Percentiles rank a stretch among this genome's conserved stretches.
Evolutionary conservation across 37 sponge, comb jelly and placozoan genomes (phyloP).

Genomic region (Sycon ciliatum): DNA sequence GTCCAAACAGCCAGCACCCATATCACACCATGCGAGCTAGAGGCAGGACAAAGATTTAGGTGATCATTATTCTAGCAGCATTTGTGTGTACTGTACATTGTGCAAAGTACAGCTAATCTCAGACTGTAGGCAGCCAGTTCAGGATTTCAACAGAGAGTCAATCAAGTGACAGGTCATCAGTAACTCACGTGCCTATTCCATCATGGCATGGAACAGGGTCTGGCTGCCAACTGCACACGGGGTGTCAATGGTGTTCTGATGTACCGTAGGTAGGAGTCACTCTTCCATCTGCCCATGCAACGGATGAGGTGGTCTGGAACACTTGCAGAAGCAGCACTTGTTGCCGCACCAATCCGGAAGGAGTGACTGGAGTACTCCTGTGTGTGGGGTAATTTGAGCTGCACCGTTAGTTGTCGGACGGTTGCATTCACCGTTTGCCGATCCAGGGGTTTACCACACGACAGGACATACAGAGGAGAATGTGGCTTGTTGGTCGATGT

Average conservation of each 20-base stretch:
- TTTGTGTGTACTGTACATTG: too few relatives aligned
- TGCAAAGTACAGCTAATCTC: too few relatives aligned
- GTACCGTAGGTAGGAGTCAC: constrained; percentile 14
- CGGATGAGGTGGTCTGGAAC: constrained; percentile 23
- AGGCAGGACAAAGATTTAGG: too few relatives aligned
- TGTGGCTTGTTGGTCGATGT: background rate
- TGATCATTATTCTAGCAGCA: too few relatives aligned
- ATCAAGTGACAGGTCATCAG: too few relatives aligned
- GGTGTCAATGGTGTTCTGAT: constrained; percentile 13
- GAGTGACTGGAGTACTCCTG: constrained; percentile 19
- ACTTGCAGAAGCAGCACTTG: constrained; percentile 14
- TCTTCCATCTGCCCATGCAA: constrained; percentile 20
- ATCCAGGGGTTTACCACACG: background rate
- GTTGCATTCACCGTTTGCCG: background rate
- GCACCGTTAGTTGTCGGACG: background rate
- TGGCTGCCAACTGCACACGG: background rate
- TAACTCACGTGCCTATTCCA: too few relatives aligned
- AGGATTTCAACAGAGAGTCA: too few relatives aligned
- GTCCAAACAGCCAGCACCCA: too few relatives aligned
- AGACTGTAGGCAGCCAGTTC: too few relatives aligned
- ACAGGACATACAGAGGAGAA: background rate
- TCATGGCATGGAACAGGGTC: too few relatives aligned
- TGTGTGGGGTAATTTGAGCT: background rate
- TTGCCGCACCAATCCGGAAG: constrained; percentile 32
- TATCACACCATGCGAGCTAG: too few relatives aligned